Conservation (phyloP, 2,797 vertebrate genomes). For the Dallia pectoralis region DNA sequence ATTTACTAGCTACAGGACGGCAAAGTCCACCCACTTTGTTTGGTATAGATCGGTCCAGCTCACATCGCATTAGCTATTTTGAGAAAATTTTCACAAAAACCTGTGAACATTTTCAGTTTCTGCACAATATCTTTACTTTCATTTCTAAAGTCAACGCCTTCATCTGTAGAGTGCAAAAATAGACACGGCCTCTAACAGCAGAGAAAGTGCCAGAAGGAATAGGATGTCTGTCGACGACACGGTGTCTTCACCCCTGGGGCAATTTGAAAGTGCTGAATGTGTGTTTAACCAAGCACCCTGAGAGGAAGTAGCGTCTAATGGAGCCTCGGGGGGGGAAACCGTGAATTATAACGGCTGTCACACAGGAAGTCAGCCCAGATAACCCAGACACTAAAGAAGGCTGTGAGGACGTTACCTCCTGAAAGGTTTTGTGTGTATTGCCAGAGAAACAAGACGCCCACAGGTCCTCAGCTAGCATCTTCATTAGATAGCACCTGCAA, state of each 20-base stretch:
- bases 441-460: too few species aligned
- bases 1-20: too few species aligned
- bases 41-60: too few species aligned
- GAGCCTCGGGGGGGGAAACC: constrained; percentile 31
- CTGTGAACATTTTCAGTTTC: neutral
- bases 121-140: neutral
- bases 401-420: too few species aligned
- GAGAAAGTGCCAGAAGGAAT: constrained; percentile 3
- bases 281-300: constrained; percentile 35
- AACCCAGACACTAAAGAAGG: neutral
- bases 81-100: neutral
- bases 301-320: constrained; percentile 36
- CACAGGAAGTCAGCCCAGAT: neutral
- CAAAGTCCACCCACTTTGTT: too few species aligned
- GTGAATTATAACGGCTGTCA: neutral
- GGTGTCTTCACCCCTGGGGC: neutral
- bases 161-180: neutral
- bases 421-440: too few species aligned
- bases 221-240: constrained; percentile 30
- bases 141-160: neutral
- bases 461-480: too few species aligned
- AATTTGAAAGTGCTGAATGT: constrained; percentile 40
- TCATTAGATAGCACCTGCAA: too few species aligned
- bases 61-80: neutral
- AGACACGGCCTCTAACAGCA: neutral